Evolutionary conservation across 2,888 invertebrate species (phyloP), one percentile per base, ranked within the genome.

Genomic region (Cecidostiba fungosa): DNA sequence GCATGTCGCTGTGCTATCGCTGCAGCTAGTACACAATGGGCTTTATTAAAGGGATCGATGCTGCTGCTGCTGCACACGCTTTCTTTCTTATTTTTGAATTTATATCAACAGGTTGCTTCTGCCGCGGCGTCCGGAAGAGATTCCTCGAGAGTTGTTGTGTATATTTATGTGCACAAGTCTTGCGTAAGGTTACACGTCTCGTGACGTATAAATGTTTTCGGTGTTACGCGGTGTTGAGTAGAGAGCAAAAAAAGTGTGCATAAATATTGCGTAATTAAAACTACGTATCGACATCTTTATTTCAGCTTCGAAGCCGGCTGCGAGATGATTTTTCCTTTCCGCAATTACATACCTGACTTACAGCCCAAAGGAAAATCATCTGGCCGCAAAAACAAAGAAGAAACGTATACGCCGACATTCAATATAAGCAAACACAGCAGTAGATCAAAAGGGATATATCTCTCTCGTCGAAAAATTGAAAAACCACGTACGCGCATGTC

Each of bases 1-100:
- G 50, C 19, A 3, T n/a, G n/a, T 50, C 50, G 50, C 10, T 54
- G 5, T 54, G 23, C 23, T 59, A 59, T 59, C 54, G 54, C 12
- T 43, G 43, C 43, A 3, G 54, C 19, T 1, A 62, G n/a, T 54
- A 10, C 23, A 66, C 66, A 66, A 26, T 66, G 29, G 66, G 66
- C 66, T 66, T 66, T 66, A 66, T 66, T 66, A 66, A 66, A 29
- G 66, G 29, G 66, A 66, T 66, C 66, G 66, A 62, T 62, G 62
- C 26, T 23, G 54, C 54, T 54, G 54, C 3, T 5, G 12, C 4
- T 19, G 26, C 23, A 26, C 10, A 8, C 8, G 12, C 4, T 29
- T 26, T 14, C 2, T 66, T 66, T 66, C 6, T 26, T 26, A 26
- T 3, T 23, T 29, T 1, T 19, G 0, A 10, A 59, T 8, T n/a